Conservation (phyloP, 2,797 vertebrate species). For the Harpagifer antarcticus region DNA sequence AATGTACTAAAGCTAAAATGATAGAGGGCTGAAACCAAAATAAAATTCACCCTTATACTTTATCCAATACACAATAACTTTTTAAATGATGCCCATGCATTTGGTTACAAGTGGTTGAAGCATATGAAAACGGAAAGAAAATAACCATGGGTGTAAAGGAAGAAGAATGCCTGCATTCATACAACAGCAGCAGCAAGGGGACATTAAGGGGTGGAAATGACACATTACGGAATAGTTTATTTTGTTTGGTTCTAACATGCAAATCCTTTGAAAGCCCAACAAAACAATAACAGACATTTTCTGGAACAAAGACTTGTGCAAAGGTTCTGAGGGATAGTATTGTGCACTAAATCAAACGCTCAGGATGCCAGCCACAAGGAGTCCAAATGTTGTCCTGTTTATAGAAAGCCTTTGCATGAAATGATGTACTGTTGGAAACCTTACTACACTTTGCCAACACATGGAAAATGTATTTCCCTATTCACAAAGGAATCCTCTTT, state of each 20-base stretch:
- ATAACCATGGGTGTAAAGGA: slow-evolving; percentile 63
- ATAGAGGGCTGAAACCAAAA: neutral
- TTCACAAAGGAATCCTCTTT: slow-evolving; percentile 27
- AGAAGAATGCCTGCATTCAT: slow-evolving; percentile 56
- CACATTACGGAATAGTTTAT: slow-evolving; percentile 44
- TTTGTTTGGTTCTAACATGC: slow-evolving; percentile 63
- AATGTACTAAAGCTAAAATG: neutral
- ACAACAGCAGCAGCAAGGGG: slow-evolving; percentile 32
- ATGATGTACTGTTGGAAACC: neutral
- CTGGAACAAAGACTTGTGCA: slow-evolving; percentile 73
- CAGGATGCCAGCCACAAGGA: slow-evolving; percentile 67
- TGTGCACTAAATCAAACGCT: slow-evolving; percentile 76
- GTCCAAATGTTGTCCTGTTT: slow-evolving; percentile 55
- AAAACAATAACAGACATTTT: slow-evolving; percentile 86
- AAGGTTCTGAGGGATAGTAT: slow-evolving; percentile 68
- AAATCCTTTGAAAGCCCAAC: slow-evolving; percentile 77
- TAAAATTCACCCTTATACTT: neutral
- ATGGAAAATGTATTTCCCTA: neutral
- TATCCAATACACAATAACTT: neutral
- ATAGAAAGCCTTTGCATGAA: slow-evolving; percentile 16
- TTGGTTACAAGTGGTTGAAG: slow-evolving; percentile 38
- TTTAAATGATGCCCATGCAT: slow-evolving; percentile 19
- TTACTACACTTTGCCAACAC: slow-evolving; percentile 5
- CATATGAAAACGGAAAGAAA: slow-evolving; percentile 58
- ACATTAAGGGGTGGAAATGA: slow-evolving; percentile 38